A percentile compares a stretch with the other conserved stretches of the same genome.
Evolutionary conservation across 2,888 invertebrate species (phyloP).

Genomic region (Brachypalpus laphriformis): DNA sequence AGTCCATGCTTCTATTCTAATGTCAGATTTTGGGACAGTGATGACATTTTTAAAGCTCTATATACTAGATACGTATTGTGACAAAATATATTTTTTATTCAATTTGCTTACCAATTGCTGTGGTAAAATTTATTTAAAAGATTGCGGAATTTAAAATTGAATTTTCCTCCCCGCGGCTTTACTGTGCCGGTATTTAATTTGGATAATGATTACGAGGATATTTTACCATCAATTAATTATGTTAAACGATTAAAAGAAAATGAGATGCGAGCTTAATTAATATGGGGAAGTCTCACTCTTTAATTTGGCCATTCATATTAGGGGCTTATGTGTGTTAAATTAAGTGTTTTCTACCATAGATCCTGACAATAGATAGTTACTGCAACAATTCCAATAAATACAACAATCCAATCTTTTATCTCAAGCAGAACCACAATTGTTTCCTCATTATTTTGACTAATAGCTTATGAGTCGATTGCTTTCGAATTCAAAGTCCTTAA

Average conservation of each 20-base stretch:
- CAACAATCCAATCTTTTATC: neutral
- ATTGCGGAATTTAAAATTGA: neutral
- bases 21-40: too few relatives aligned
- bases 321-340: too few relatives aligned
- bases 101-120: neutral
- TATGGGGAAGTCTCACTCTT: too few relatives aligned
- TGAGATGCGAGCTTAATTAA: too few relatives aligned
- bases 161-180: neutral
- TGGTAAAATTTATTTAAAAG: neutral
- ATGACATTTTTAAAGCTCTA: too few relatives aligned
- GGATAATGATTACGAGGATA: neutral
- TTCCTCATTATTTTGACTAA: neutral
- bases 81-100: too few relatives aligned
- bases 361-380: too few relatives aligned
- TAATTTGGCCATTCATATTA: too few relatives aligned
- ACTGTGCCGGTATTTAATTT: neutral
- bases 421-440: neutral
- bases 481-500: neutral
- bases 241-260: too few relatives aligned
- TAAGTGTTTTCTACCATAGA: too few relatives aligned
- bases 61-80: too few relatives aligned
- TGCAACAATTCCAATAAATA: neutral
- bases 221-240: neutral
- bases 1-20: too few relatives aligned
- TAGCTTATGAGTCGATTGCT: neutral